Base-by-base conservation (phyloP, 2,888 invertebrate species). In the Polydrusus tereticollis region DNA sequence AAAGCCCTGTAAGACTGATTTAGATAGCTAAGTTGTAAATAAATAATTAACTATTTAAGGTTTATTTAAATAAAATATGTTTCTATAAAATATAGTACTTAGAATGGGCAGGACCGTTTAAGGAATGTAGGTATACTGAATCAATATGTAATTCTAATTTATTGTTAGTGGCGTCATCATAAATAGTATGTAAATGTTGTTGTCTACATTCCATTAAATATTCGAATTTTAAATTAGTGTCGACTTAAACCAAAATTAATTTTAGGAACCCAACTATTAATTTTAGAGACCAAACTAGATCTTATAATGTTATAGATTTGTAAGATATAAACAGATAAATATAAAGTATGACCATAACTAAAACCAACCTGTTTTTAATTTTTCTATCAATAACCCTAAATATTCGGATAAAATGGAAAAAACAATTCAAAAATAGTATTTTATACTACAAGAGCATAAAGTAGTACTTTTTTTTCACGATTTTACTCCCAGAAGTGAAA, bases 1-100 rank as follows among this genome's bases (percentile, higher is more conserved):
- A 67, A 55, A 72, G 58, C 50, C 70, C 69, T 29, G 50, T 36
- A 65, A 65, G 65, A 65, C 65, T 65, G 65, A 65, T 65, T 65
- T 33, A 20, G 14, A 14, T 20, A 4, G 29, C 26, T 16, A 33
- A 43, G 12, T 29, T 18, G 21, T 29, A 38, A 50, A 50, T 65
- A 65, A 20, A 55, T 55, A 6, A 36, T 63, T n/a, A n/a, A n/a
- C 0, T 55, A 36, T 55, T 20, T 65, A 33, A 59, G 38, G 8
- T 38, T 59, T 59, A 59, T 59, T 59, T 59, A 59, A 23, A 20
- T 43, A 12, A 10, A 38, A 8, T 59, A n/a, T 59, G 4, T n/a
- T 47, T 47, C n/a, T n/a, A 12, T n/a, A n/a, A n/a, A n/a, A 1
- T 47, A n/a, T 47, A 47, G n/a, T 47, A 47, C 4, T 1, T 47